Evolutionary conservation across 2,797 vertebrate species (phyloP), one percentile per base, ranked within the genome.

Genomic region (Crenuchus spilurus): DNA sequence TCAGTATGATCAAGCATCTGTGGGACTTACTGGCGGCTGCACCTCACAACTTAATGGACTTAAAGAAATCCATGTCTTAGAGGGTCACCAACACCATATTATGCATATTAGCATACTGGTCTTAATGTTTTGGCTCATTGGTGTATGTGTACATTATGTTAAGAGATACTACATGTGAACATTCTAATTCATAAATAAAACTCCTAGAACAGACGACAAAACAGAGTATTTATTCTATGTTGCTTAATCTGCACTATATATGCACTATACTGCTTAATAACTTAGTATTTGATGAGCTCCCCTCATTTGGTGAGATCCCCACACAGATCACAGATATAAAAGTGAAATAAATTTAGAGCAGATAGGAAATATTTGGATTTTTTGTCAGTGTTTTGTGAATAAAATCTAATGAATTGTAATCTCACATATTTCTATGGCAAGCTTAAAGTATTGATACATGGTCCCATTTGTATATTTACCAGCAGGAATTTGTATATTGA

Each of bases 401-500:
- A 14, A 67, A 55, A 75, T 71, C 24, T 4, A 44, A 35, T 52
- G 58, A 48, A 67, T 52, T 72, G 5, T 72, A 73, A 49, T 46
- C 24, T 14, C 37, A 52, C 16, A 55, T 54, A 46, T 52, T 10
- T 24, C 49, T 3, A 14, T 52, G n/a, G 46, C 58, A 57, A 42
- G 30, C 22, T 67, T 44, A 46, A 20, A 52, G 60, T 51, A 35
- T 37, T 18, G 24, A 14, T 52, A 73, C 4, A 28, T 33, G 18
- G 22, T 70, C 51, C 42, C 48, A 68, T 69, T 58, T 76, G 69
- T 71, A 72, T 68, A 74, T 72, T 73, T 80, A 75, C 57, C 39
- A 68, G n/a, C 31, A 61, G 37, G 39, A 64, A 77, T 76, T 24
- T 80, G 64, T 79, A 77, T 77, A 72, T 74, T 74, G 70, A 68